Conservation (phyloP, 2,113 vertebrate genomes). For the mouse (Mus musculus) region GRCm39 chr17:33894501-33895000, state of each 20-base stretch:
- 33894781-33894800: conserved; percentile 78
- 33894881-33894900: conserved; percentile 78
- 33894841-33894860: conserved; percentile 79
- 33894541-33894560: conserved; percentile 88
- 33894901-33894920: conserved; percentile 85
- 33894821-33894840: conserved; percentile 83
- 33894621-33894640: conserved; percentile 83
- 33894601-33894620: conserved; percentile 78
- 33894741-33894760: conserved; percentile 77
- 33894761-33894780: conserved; percentile 79
- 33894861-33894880: conserved; percentile 83
- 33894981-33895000: conserved; percentile 81
- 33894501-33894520: conserved; percentile 87
- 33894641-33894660: conserved; percentile 83
- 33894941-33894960: conserved; percentile 76
- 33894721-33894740: conserved; percentile 84
- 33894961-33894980: conserved; percentile 79
- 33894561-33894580: conserved; percentile 87
- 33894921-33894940: conserved; percentile 84
- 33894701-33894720: conserved; percentile 79
- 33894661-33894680: conserved; percentile 83
- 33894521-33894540: conserved; percentile 78
- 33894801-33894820: conserved; percentile 78
- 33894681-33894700: conserved; percentile 84
- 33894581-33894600: conserved; percentile 84